Evolutionary conservation across 2,113 vertebrate genomes (phyloP).

Genomic region (Gymnobelideus leadbeateri): DNA sequence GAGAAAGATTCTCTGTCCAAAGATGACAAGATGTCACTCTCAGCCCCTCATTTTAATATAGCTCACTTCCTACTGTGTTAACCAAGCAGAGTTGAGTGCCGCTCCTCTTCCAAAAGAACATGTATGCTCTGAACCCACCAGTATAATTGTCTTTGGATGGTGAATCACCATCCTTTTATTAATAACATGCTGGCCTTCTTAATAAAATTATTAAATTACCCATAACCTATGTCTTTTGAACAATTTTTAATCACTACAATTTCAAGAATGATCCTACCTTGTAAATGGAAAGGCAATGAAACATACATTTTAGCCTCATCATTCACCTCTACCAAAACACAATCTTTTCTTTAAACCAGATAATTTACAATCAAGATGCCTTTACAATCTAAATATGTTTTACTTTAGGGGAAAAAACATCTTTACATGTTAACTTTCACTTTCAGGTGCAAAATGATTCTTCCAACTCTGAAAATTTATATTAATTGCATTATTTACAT

Average conservation of each 20-base stretch:
- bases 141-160: no score
- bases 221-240: no score
- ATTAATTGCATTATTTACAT: not conserved
- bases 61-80: no score
- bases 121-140: no score
- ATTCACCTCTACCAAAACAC: conserved; percentile 55
- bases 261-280: conserved; percentile 63
- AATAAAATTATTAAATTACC: no score
- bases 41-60: no score
- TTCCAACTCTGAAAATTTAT: not conserved
- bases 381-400: conserved; percentile 40
- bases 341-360: conserved; percentile 28
- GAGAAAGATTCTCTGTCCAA: no score
- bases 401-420: conserved; percentile 33
- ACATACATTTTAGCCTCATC: conserved; percentile 41
- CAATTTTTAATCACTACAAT: conserved; percentile 43
- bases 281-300: conserved; percentile 64
- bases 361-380: not conserved
- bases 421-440: conserved; percentile 27
- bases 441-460: conserved; percentile 16
- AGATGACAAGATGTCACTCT: no score
- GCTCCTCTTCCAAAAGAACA: no score
- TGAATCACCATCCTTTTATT: no score
- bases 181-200: no score
- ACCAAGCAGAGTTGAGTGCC: no score